Base-by-base conservation (phyloP, 2,888 invertebrate species). In the Cephus rjabovi region DNA sequence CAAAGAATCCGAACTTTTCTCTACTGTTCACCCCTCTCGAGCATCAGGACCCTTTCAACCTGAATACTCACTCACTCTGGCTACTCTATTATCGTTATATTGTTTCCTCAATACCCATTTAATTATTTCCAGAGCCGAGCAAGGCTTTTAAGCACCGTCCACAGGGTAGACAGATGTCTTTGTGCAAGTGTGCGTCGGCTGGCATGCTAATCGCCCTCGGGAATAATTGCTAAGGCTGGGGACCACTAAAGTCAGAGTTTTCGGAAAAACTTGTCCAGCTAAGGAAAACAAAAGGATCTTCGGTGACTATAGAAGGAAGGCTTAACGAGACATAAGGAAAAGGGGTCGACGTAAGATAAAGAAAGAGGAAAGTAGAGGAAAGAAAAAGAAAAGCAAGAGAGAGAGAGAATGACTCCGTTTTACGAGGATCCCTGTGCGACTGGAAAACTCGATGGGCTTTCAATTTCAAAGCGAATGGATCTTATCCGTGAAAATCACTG, bases 391-490 rank as follows among this genome's bases (percentile, higher is more conserved):
- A 12, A 15, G 11, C 12, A 6, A 40, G 15, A 40, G 40, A 40
- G 40, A 37, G 37, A 37, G 37, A 40, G 40, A 15, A 40, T 4
- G 40, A 40, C 6, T 40, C 15, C 15, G 40, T 15, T 15, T 40
- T 40, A 15, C 40, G 40, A 6, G 6, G 40, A 15, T 40, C 40
- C 15, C 15, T 15, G 4, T 40, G 40, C 4, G 40, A 40, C 40
- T 40, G 40, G 74, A 74, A 34, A 15, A 33, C 12, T 34, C 34
- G 74, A n/a, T 78, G 69, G 76, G 75, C 79, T 83, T 83, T 83
- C 83, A 83, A 83, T 83, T 83, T 83, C 81, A 79, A 81, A 15
- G 4, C 77, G 77, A 78, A 34, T 79, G 77, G 74, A 78, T 74
- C 74, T 75, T 15, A 6, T 40, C 76, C 81, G 80, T 79, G 80